These are phyloP conservation scores for Coboldia fuscipes DNA, from an alignment of 1,140 invertebrate species.

Conservation along the genomic window DNA sequence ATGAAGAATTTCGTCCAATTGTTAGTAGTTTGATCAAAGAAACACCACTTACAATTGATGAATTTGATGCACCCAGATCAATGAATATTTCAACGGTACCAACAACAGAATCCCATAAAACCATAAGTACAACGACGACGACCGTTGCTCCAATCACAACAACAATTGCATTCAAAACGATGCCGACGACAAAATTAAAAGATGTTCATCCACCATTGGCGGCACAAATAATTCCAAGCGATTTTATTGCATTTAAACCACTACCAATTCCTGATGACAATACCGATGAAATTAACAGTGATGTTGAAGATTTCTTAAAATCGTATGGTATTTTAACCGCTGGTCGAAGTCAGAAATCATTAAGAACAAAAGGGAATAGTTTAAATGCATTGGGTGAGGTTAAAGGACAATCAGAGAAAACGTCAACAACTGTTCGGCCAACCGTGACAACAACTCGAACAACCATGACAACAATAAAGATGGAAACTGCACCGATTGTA, in stretches of 20 bases:
- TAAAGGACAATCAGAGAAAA: slow-evolving; percentile 8
- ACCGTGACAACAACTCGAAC: not conserved
- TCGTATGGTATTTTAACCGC: slow-evolving; percentile 5
- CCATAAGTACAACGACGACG: not conserved
- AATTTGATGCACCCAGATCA: slow-evolving; percentile 1
- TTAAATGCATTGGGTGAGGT: slow-evolving; percentile 3
- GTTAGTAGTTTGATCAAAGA: not conserved
- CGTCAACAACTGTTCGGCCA: not conserved
- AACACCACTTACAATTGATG: not conserved
- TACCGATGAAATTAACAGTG: not conserved
- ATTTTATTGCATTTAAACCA: not conserved
- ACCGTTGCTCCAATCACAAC: not conserved
- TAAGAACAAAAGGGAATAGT: slow-evolving; percentile 6
- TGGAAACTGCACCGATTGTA: slow-evolving; percentile 1
- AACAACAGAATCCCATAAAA: slow-evolving; percentile 10
- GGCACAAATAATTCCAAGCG: not conserved
- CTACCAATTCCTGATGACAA: not conserved
- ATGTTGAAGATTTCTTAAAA: slow-evolving; percentile 7
- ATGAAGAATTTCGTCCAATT: slow-evolving; percentile 1
- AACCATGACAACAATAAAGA: slow-evolving; percentile 1
- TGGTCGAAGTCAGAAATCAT: not conserved
- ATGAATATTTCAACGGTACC: slow-evolving; percentile 13
- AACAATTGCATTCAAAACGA: not conserved
- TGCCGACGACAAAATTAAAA: not conserved
- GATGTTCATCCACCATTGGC: too few species aligned